Conservation (phyloP, 2,797 vertebrate species). For the Lagodon rhomboides region DNA sequence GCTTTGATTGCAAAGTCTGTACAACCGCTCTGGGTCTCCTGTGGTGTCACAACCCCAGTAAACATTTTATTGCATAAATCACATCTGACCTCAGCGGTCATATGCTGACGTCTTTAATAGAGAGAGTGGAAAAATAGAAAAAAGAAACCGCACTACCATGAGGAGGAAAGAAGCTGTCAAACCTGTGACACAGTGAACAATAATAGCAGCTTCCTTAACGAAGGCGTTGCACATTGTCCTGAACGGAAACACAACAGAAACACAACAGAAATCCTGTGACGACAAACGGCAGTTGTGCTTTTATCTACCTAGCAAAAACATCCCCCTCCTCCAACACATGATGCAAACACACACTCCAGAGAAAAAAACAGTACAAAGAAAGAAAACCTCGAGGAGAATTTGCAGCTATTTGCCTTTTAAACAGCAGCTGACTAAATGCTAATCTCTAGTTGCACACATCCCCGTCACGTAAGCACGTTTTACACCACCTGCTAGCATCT, state of each 20-base stretch:
- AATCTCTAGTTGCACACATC: conserved; percentile 83
- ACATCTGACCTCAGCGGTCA: conserved; percentile 88
- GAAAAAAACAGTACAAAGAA: conserved; percentile 5
- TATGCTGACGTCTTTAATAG: conserved; percentile 77
- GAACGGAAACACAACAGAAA: conserved; percentile 57
- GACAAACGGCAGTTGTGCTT: conserved; percentile 88
- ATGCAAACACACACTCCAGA: conserved; percentile 19
- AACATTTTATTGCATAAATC: conserved; percentile 99
- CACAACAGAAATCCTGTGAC: conserved; percentile 50
- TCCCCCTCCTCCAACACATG: conserved; percentile 29
- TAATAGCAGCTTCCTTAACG: conserved; percentile 88
- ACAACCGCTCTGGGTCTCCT: conserved; percentile 88
- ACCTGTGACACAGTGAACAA: conserved; percentile 78
- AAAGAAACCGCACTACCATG: conserved; percentile 23
- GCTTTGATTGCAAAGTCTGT: conserved; percentile 95
- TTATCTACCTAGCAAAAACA: conserved; percentile 73
- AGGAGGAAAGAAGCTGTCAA: conserved; percentile 40
- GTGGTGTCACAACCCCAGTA: conserved; percentile 87
- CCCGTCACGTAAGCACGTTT: conserved; percentile 72
- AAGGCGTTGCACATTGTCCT: conserved; percentile 80
- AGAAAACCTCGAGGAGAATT: conserved; percentile 46
- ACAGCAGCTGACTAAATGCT: conserved; percentile 63
- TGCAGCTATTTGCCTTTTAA: conserved; percentile 69
- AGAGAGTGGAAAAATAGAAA: conserved; percentile 61
- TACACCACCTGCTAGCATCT: conserved; percentile 52